Evolutionary conservation across 2,113 vertebrate species (phyloP), one percentile per base, ranked within the genome.

Genomic region (Lampris incognitus): DNA sequence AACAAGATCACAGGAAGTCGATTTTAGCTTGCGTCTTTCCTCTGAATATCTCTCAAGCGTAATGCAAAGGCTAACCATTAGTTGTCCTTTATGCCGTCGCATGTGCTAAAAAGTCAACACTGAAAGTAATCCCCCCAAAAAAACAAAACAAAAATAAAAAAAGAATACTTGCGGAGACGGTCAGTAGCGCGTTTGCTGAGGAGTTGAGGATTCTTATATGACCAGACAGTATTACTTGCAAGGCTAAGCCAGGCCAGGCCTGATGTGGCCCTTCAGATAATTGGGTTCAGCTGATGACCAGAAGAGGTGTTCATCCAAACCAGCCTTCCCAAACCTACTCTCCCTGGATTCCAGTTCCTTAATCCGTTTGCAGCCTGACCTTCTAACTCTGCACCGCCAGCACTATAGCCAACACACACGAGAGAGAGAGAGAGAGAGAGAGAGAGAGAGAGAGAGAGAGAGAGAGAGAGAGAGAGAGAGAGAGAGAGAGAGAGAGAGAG

Each of bases 251-350:
- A 13, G 51, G 64, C 70, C 79, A 81, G 81, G 51, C 76, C 83
- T 88, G 72, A 89, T 89, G 84, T 85, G 87, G 64, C 73, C 79
- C 72, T 81, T 81, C 72, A 71, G 24, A 70, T 88, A 90, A 89
- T 83, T 87, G 82, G 76, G 72, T 57, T 85, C 85, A 85, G 89
- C 78, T 88, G 84, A 89, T 82, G 78, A 74, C 83, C 85, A 83
- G 83, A 80, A 82, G 87, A 78, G 80, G 83, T 84, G 72, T 64
- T 41, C 75, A 73, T 69, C 46, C 72, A 9, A 73, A 69, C 67
- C 81, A 69, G 73, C 49, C 59, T 70, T 78, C 73, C 80, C 63
- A 79, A 89, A 84, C 84, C 73, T 67, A 69, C 84, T 73, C 83
- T 80, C 69, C 72, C 74, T 78, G 66, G 76, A 78, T 85, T 69